Base-by-base conservation (phyloP, 1,140 invertebrate species). In the Wiebesia pumilae region DNA sequence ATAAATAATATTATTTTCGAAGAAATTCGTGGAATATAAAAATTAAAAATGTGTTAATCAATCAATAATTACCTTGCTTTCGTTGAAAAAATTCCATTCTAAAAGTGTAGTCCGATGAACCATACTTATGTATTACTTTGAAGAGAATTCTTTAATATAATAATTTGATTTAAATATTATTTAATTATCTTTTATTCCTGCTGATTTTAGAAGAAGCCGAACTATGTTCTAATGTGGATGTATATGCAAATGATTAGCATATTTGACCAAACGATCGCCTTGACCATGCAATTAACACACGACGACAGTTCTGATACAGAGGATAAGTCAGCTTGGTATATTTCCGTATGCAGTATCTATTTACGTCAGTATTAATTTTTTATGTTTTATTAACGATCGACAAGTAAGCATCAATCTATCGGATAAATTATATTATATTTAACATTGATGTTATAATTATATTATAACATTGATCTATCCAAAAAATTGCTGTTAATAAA, bases 231-330 rank as follows among this genome's bases (percentile, higher is more conserved):
- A 71, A 92, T 92, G 71, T 94, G 93, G 93, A 91, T 94, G 81
- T 93, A 92, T 87, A 85, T 93, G 80, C 91, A 93, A 89, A 90
- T 93, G 87, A 90, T 92, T 75, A 91, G 86, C 84, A 92, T 94
- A 84, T 89, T 92, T 51, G 93, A 94, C 90, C 93, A 93, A 87
- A 88, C 88, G 19, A 85, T 89, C 16, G 89, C 92, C 62, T 82
- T 93, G 78, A 87, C 86, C 67, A 79, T 91, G 88, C 90, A 91
- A 87, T 88, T 93, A 87, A 89, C 89, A 35, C 82, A 91, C 38
- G 67, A 88, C 21, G 24, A 83, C 0, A 85, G 88, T 40, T 87
- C 87, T 77, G 86, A 90, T 83, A 83, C 83, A n/a, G 85, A 88
- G 40, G 87, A 91, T 9, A 90, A 88, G 87, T 91, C 89, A n/a